Conservation (phyloP, 2,888 invertebrate genomes). For the Plagodis pulveraria region DNA sequence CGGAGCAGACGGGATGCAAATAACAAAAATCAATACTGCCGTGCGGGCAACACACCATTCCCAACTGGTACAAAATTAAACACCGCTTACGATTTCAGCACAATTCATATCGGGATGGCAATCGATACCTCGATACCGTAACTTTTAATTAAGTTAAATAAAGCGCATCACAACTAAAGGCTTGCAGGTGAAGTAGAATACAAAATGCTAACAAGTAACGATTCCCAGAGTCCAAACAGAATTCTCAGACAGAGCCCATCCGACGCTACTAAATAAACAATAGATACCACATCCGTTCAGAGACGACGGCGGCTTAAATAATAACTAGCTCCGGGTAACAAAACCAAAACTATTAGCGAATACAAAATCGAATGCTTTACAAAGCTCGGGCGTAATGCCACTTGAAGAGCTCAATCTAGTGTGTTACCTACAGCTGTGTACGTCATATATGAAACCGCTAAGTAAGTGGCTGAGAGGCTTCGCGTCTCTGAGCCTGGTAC, state of each 20-base stretch:
- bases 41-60: slow-evolving; percentile 65
- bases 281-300: slow-evolving; percentile 72
- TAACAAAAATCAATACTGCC: slow-evolving; percentile 81
- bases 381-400: slow-evolving; percentile 36
- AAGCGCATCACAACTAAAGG: slow-evolving; percentile 27
- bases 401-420: slow-evolving; percentile 41
- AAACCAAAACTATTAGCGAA: slow-evolving; percentile 38
- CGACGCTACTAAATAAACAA: slow-evolving; percentile 65
- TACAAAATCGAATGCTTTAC: slow-evolving; percentile 40
- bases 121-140: slow-evolving; percentile 31
- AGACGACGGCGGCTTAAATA: slow-evolving; percentile 60
- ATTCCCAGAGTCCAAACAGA: slow-evolving; percentile 49
- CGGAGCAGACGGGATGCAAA: slow-evolving; percentile 80
- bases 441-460: slow-evolving; percentile 57
- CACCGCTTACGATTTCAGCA: slow-evolving; percentile 58
- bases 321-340: slow-evolving; percentile 58
- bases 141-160: slow-evolving; percentile 32
- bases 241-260: slow-evolving; percentile 64
- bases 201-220: slow-evolving; percentile 38
- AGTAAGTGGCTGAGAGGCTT: slow-evolving; percentile 74
- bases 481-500: slow-evolving; percentile 65
- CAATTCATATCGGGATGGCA: slow-evolving; percentile 45
- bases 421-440: slow-evolving; percentile 36
- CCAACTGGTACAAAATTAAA: slow-evolving; percentile 75
- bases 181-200: slow-evolving; percentile 29